A percentile compares a stretch with the other conserved stretches of the same genome.
phyloP scores from a whole-genome alignment of 2,888 invertebrate genomes.

The Nemotelus pantherinus region DNA sequence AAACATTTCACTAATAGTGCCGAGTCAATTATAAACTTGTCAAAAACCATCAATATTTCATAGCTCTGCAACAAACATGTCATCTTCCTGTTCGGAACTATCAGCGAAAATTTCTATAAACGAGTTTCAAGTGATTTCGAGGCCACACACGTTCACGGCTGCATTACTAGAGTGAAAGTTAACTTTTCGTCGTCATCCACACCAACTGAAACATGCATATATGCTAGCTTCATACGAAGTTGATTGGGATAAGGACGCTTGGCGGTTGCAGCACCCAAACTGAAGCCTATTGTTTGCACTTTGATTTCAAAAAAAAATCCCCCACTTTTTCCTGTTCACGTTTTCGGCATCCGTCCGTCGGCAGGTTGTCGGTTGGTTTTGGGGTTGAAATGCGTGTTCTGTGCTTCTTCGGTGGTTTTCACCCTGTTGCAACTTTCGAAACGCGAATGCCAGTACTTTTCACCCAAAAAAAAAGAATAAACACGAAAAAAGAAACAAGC shows the following conservation, averaged over 20 bases:
- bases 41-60: too few species aligned
- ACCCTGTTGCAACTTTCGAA: constrained; percentile 35
- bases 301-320: constrained; percentile 40
- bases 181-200: constrained; percentile 25
- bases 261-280: constrained; percentile 35
- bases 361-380: constrained; percentile 38
- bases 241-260: constrained; percentile 2
- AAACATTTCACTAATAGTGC: too few species aligned
- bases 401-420: constrained; percentile 34
- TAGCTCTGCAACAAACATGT: too few species aligned
- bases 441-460: background rate
- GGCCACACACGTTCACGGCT: constrained; percentile 44
- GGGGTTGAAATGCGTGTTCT: constrained; percentile 42
- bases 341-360: constrained; percentile 31
- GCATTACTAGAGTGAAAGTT: constrained; percentile 33
- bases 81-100: too few species aligned
- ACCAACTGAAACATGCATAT: constrained; percentile 20
- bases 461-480: constrained; percentile 40
- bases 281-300: constrained; percentile 48
- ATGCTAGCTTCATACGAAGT: background rate
- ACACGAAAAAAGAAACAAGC: constrained; percentile 22
- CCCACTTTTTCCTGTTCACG: constrained; percentile 25
- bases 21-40: too few species aligned
- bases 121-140: constrained; percentile 29
- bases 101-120: constrained; percentile 1